Base-by-base conservation (phyloP, 2,888 invertebrate genomes). In the Spialia ferax region DNA sequence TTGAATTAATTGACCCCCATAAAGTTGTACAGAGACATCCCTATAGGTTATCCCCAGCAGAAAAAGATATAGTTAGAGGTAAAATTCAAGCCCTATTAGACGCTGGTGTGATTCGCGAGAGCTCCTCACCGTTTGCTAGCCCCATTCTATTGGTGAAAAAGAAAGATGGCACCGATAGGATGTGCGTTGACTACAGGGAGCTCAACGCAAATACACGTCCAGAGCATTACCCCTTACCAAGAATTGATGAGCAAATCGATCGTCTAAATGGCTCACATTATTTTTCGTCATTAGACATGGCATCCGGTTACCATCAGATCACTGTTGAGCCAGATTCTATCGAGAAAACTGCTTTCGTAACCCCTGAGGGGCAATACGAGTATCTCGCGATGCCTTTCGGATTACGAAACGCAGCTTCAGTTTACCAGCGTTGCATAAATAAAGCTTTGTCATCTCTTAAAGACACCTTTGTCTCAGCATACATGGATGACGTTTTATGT, bases 171-270 rank as follows among this genome's bases (percentile, higher is more conserved):
- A 23, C 59, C 0, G 70, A 75, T 22, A 69, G 75, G 20, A 70
- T 78, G 57, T 76, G 74, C 13, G 73, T 75, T 0, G 76, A 77
- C 23, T 75, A 72, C 55, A 23, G 79, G 6, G 75, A 75, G n/a
- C 64, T 79, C 0, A 81, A 81, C 45, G 10, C 73, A 0, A 75
- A 77, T 10, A 79, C 77, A 0, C 72, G 66, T 0, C 69, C 74
- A 0, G 79, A 0, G 79, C n/a, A n/a, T n/a, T n/a, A n/a, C n/a
- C n/a, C 32, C 32, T 32, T 32, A 32, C 8, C 32, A 8, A 32
- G 32, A n/a, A 32, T 32, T 32, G 32, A 32, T 8, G 32, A 32
- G 8, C 32, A 32, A 32, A 32, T 32, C 32, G 32, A 32, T 32
- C 32, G 32, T 4, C 26, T 26, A 2, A 26, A 26, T 26, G 26